Percentiles rank a stretch among this genome's conserved stretches.
phyloP scores from a whole-genome alignment of 2,888 invertebrate genomes.

The Clunio marinus region DNA sequence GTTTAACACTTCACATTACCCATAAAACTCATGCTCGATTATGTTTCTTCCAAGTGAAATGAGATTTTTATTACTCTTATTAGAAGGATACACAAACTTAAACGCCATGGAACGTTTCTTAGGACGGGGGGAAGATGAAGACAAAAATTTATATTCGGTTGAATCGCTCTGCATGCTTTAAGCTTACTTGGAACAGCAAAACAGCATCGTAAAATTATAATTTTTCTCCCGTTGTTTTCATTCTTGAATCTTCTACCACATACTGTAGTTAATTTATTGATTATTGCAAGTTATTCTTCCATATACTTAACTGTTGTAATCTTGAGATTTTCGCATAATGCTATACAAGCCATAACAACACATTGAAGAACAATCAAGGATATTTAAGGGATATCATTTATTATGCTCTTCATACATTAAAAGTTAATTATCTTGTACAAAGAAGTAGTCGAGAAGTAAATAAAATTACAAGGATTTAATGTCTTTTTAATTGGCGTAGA shows the following conservation, averaged over 20 bases:
- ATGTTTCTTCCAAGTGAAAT: slow-evolving; percentile 24
- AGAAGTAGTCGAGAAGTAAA: slow-evolving; percentile 1
- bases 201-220: slow-evolving; percentile 35
- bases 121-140: slow-evolving; percentile 1
- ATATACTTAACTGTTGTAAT: no score
- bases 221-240: slow-evolving; percentile 21
- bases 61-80: slow-evolving; percentile 38
- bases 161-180: slow-evolving; percentile 17
- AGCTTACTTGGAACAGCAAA: no score
- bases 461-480: slow-evolving; percentile 36
- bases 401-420: slow-evolving; percentile 20
- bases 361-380: slow-evolving; percentile 7
- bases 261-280: slow-evolving; percentile 35
- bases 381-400: neutral
- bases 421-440: slow-evolving; percentile 27
- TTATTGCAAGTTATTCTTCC: no score
- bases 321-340: slow-evolving; percentile 6
- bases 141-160: slow-evolving; percentile 37
- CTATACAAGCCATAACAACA: neutral
- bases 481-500: slow-evolving; percentile 27
- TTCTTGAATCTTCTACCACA: no score
- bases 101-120: neutral
- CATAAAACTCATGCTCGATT: slow-evolving; percentile 33
- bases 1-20: slow-evolving; percentile 21
- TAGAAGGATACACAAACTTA: slow-evolving; percentile 27